phyloP scores from a whole-genome alignment of 2,888 invertebrate genomes.

The Cordylochernes scorpioides region DNA sequence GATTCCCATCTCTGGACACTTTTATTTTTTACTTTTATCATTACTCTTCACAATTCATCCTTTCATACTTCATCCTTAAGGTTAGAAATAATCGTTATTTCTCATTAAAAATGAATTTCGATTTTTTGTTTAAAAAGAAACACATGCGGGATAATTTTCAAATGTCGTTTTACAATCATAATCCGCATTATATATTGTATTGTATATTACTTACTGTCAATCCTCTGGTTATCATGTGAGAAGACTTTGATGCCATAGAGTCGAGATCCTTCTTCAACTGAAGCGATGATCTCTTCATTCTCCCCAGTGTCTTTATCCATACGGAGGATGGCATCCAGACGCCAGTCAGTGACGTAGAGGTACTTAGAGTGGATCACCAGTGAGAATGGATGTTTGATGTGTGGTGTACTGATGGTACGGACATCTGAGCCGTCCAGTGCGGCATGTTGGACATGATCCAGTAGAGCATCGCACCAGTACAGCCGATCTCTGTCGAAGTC shows the following conservation, averaged over 20 bases:
- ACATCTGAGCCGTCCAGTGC: constrained; percentile 71
- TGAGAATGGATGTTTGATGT: constrained; percentile 68
- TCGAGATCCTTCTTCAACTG: constrained; percentile 66
- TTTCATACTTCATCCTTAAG: too few species aligned
- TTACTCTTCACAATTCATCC: too few species aligned
- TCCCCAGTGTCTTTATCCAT: constrained; percentile 66
- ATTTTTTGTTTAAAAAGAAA: too few species aligned
- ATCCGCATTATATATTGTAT: too few species aligned
- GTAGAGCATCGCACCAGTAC: constrained; percentile 87
- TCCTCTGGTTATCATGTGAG: constrained; percentile 16
- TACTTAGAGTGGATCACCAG: constrained; percentile 60
- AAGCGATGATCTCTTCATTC: constrained; percentile 53
- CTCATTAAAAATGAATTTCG: too few species aligned
- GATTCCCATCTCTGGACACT: too few species aligned
- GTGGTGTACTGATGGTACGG: constrained; percentile 53
- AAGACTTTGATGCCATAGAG: constrained; percentile 58
- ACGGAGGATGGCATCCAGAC: constrained; percentile 71
- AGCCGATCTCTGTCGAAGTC: constrained; percentile 62
- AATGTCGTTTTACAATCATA: too few species aligned
- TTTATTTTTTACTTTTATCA: too few species aligned
- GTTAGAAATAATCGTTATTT: too few species aligned
- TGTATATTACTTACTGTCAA: constrained; percentile 13
- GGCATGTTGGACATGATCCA: constrained; percentile 85
- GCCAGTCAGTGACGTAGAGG: constrained; percentile 93
- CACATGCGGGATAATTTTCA: too few species aligned